Base-by-base conservation (phyloP, 2,888 invertebrate species). In the Cosmorhoe ocellata region DNA sequence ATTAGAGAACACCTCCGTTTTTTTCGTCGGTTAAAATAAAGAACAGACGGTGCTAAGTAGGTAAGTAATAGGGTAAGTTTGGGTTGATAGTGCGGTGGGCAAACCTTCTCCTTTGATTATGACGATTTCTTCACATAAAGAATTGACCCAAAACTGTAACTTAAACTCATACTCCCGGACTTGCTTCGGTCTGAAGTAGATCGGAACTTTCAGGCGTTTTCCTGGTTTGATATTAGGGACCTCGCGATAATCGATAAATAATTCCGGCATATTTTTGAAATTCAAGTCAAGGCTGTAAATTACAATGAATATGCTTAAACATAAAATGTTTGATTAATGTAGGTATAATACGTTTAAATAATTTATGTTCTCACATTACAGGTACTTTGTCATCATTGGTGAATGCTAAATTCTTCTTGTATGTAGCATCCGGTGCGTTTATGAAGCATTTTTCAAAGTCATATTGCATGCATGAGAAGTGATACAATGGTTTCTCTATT, bases 361-460 rank as follows among this genome's bases (percentile, higher is more conserved):
- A 22, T 18, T 2, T 22, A 26, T 13, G 34, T 11, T 34, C 43
- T 0, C 6, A 89, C 89, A 70, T 79, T 26, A 88, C 54, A 8
- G 84, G 74, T 2, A 64, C 66, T 60, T 64, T 73, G 49, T 88
- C 88, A 28, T 81, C 74, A 49, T 88, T 89, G 28, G 63, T 57
- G 47, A 89, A 79, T 1, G 73, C 76, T 47, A 90, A 63, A 55
- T 69, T 81, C 59, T 79, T 84, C 69, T 92, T 91, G 58, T 89
- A 89, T 0, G 88, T 84, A 0, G 73, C 55, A 28, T 83, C 84
- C 7, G 86, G 85, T 3, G 89, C 85, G 66, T 92, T 91, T 2
- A 93, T 78, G 58, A 95, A 92, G 67, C 93, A 93, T 53, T 91
- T 91, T 3, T 93, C 94, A 80, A 95, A 95, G 76, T 95, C 89